Evolutionary conservation across 2,113 vertebrate species (phyloP).

Genomic region (Xiphophorus hellerii): DNA sequence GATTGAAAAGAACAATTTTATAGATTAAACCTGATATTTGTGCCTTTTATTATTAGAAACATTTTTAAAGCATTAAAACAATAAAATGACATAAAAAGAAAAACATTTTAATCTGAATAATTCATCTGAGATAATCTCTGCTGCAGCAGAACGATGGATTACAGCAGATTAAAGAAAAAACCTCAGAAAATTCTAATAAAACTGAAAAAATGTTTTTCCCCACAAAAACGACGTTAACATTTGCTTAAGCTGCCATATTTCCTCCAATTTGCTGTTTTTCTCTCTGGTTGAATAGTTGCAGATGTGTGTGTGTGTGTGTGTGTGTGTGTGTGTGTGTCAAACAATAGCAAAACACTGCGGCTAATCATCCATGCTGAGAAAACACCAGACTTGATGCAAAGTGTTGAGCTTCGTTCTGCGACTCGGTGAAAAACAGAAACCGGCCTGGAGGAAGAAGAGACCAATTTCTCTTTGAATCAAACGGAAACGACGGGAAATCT

Average conservation of each 20-base stretch:
- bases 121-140: background rate
- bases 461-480: background rate
- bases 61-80: background rate
- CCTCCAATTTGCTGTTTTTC: slow-evolving; percentile 50
- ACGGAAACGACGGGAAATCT: too few species aligned
- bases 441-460: background rate
- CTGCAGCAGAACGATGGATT: background rate
- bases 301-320: slow-evolving; percentile 76
- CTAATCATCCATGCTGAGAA: slow-evolving; percentile 47
- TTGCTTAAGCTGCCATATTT: slow-evolving; percentile 46
- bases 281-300: slow-evolving; percentile 70
- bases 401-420: background rate
- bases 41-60: background rate
- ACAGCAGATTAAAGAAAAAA: background rate
- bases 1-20: background rate
- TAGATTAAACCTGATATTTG: background rate
- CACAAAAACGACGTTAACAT: slow-evolving; percentile 38
- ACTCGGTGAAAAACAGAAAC: background rate
- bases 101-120: background rate
- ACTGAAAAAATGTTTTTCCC: background rate
- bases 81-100: slow-evolving; percentile 1
- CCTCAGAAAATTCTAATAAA: background rate
- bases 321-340: slow-evolving; percentile 25
- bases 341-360: slow-evolving; percentile 57
- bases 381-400: slow-evolving; percentile 57